Evolutionary conservation across 2,888 invertebrate genomes (phyloP), one percentile per base, ranked within the genome.

Genomic region (Dynastes tityus): DNA sequence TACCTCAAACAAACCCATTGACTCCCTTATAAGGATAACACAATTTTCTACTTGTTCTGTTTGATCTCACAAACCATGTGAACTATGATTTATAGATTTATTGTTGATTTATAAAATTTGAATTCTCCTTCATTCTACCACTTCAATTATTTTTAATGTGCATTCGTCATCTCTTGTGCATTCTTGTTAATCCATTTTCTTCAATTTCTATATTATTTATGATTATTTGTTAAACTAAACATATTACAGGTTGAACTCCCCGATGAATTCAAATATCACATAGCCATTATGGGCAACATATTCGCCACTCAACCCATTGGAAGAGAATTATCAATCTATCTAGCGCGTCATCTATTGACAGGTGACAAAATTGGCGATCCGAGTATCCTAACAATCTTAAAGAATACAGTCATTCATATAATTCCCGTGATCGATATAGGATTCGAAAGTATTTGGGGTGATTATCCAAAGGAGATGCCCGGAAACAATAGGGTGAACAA

Each of bases 221-320:
- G 37, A 37, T 37, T 45, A 9, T 8, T 45, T 11, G 2, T 45
- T 8, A 11, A 45, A 0, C 8, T 45, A 8, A 5, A 37, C 32
- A 45, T 45, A 11, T 45, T 45, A 45, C 87, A 96, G 95, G 90
- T 94, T 80, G 95, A 95, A 0, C 90, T 92, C 1, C 93, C 95
- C 0, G 95, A 95, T 84, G 96, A 96, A 86, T 91, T 90, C 1
- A 97, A 97, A 89, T 94, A 95, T 85, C 95, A 96, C 85, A 91
- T 98, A 16, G 94, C 95, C 0, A 87, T 98, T n/a, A 89, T 96
- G 40, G 97, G 97, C 80, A 96, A 96, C 75, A 88, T 97, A 73
- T 96, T 94, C 86, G 94, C 93, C 0, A 93, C 94, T 0, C 95
- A 97, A 85, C 95, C 96, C 0, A 89, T 95, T 16, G 97, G 97